Base-by-base conservation (phyloP, 2,888 invertebrate species). In the Zaprionus lineosus region DNA sequence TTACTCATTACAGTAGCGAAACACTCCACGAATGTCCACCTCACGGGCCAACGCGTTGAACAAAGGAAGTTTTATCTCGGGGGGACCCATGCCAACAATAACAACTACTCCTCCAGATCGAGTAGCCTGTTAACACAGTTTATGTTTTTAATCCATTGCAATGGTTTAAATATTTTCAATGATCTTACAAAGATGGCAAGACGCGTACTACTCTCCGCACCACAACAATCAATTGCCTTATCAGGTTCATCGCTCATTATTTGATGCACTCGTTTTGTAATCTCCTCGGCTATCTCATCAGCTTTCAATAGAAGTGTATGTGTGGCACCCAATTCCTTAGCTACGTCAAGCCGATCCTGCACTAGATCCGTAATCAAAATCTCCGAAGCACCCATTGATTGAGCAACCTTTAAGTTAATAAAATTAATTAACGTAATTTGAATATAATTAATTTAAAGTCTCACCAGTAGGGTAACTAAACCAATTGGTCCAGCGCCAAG, bases 21-120 rank as follows among this genome's bases (percentile, higher is more conserved):
- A 98, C 55, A 97, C 94, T 64, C 98, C 98, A 61, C 95, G 92
- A 69, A 99, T 95, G 90, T 98, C 98, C 6, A 99, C 94, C 91
- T 98, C 98, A 48, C 96, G 91, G 0, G 93, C 91, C 18, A 96
- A 91, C 1, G 97, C 95, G 84, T 94, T 93, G 0, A 96, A 93
- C 31, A 98, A 91, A 1, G 98, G 98, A 59, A 98, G 86, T 64
- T 93, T 94, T 46, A 95, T 92, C 89, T 96, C 95, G 0, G 93
- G 88, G 50, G 94, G 92, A 26, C 98, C 97, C 92, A 96, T 93
- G 6, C 98, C 99, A 15, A 98, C 96, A 66, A 98, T 90, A 40
- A 97, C 95, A 3, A 94, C 93, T 48, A 93, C 92, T 29, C 99
- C 98, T 8, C 97, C 98, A 0, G 96, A 93, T 89, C 93, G 94